These are phyloP conservation scores for Liodrosophila aerea DNA, from an alignment of 2,888 invertebrate genomes.

Conservation along the genomic window DNA sequence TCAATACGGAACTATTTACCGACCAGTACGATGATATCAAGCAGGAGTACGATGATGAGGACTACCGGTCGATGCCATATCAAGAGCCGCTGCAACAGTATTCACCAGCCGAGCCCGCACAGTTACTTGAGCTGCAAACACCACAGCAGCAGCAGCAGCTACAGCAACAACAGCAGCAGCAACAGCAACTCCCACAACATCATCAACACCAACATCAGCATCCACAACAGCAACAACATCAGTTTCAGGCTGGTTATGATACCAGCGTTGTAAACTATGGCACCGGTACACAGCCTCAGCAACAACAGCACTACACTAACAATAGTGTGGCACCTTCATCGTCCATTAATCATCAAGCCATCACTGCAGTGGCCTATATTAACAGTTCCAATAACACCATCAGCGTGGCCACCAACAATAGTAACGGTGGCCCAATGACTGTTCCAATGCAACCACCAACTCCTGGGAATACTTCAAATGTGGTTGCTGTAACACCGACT, in stretches of 20 bases:
- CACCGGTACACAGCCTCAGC: conserved; percentile 8
- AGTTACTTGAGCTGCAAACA: conserved; percentile 71
- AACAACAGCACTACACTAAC: conserved; percentile 16
- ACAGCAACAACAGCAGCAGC: conserved; percentile 60
- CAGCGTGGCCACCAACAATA: conserved; percentile 63
- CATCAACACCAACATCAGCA: conserved; percentile 56
- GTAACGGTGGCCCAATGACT: conserved; percentile 29
- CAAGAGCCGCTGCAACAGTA: conserved; percentile 65
- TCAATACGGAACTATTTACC: conserved; percentile 73
- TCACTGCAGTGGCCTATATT: conserved; percentile 71
- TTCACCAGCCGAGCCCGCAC: conserved; percentile 59
- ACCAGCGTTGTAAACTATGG: conserved; percentile 29
- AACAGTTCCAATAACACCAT: conserved; percentile 65
- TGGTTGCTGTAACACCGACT: conserved; percentile 1
- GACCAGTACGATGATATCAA: conserved; percentile 74
- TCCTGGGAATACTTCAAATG: too few species aligned
- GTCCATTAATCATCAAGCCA: conserved; percentile 60
- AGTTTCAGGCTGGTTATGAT: conserved; percentile 39
- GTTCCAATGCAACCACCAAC: conserved; percentile 50
- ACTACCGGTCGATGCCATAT: conserved; percentile 66
- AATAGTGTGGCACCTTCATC: conserved; percentile 35
- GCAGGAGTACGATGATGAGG: conserved; percentile 69
- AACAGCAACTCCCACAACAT: conserved; percentile 58
- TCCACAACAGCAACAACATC: conserved; percentile 55
- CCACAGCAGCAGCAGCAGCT: conserved; percentile 68